A percentile compares a stretch with the other conserved stretches of the same genome.
Evolutionary conservation across 2,113 vertebrate genomes (phyloP).

Genomic region (Leucopsar rothschildi): DNA sequence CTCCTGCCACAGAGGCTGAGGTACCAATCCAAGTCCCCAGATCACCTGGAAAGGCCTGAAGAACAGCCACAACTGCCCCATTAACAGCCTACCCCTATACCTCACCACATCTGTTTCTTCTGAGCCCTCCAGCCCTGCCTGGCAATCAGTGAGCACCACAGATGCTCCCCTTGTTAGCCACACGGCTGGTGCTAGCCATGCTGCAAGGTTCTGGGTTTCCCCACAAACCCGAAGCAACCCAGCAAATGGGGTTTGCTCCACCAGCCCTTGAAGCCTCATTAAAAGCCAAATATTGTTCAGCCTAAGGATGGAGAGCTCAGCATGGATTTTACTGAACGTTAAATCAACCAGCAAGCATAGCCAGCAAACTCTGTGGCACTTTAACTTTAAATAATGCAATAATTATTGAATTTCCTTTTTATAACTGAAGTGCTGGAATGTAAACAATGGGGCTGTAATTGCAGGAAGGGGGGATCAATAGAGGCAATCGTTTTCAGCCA

Average conservation of each 20-base stretch:
- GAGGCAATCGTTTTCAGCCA: constrained; percentile 96
- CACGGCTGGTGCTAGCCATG: fast-evolving
- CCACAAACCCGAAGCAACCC: constrained; percentile 12
- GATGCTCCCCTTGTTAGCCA: not conserved
- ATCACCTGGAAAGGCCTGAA: not conserved
- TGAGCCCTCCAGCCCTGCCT: not conserved
- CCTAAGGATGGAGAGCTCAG: constrained; percentile 78
- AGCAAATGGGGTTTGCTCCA: constrained; percentile 6
- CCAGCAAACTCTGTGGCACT: constrained; percentile 92
- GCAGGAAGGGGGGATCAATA: constrained; percentile 98
- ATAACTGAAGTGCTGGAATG: constrained; percentile 98
- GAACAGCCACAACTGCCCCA: not conserved
- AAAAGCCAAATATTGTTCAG: constrained; percentile 77
- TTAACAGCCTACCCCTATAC: not conserved
- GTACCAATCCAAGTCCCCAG: not conserved
- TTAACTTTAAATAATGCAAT: constrained; percentile 99
- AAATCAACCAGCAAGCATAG: constrained; percentile 83
- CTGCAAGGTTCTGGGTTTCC: not conserved
- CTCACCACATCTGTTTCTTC: not conserved
- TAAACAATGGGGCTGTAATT: constrained; percentile 99
- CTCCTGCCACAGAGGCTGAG: not conserved
- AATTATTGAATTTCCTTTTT: constrained; percentile 99
- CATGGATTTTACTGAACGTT: constrained; percentile 80
- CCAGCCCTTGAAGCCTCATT: constrained; percentile 73
- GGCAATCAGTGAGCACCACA: fast-evolving